A percentile compares a stretch with the other conserved stretches of the same genome.
Evolutionary conservation across 2,888 invertebrate species (phyloP).

Genomic region (Choreutis nemorana): DNA sequence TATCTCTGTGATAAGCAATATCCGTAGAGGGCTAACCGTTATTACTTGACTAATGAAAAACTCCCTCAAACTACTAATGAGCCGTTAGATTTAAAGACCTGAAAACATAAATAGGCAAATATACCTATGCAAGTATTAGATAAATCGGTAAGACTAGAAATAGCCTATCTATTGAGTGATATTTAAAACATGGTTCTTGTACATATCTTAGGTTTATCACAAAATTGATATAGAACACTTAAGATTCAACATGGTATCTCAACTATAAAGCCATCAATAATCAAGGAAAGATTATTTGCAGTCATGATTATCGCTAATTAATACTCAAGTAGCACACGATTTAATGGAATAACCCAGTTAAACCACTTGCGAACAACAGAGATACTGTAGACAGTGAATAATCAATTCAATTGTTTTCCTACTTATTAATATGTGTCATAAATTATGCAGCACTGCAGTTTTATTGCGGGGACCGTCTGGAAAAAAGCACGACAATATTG

Average conservation of each 20-base stretch:
- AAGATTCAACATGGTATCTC: neutral
- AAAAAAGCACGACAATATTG: constrained; percentile 32
- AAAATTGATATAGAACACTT: neutral
- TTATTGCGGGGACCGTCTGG: constrained; percentile 46
- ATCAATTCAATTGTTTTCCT: constrained; percentile 35
- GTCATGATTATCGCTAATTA: constrained; percentile 53
- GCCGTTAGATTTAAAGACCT: too few relatives aligned
- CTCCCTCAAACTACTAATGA: too few relatives aligned
- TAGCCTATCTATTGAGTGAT: too few relatives aligned
- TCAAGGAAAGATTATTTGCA: constrained; percentile 40
- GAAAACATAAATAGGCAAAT: too few relatives aligned
- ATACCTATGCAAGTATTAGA: too few relatives aligned
- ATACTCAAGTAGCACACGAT: constrained; percentile 45
- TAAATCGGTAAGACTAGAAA: too few relatives aligned
- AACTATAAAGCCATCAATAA: constrained; percentile 29
- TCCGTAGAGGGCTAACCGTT: too few relatives aligned
- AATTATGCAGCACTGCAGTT: constrained; percentile 47
- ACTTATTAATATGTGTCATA: constrained; percentile 27
- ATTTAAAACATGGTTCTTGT: too few relatives aligned
- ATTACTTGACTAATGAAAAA: too few relatives aligned
- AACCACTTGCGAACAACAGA: constrained; percentile 30
- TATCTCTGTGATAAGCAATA: too few relatives aligned
- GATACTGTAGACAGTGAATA: constrained; percentile 33
- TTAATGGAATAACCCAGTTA: constrained; percentile 58
- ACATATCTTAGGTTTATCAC: neutral